Conservation (phyloP, 2,888 invertebrate genomes). For the Parelbella ahira region DNA sequence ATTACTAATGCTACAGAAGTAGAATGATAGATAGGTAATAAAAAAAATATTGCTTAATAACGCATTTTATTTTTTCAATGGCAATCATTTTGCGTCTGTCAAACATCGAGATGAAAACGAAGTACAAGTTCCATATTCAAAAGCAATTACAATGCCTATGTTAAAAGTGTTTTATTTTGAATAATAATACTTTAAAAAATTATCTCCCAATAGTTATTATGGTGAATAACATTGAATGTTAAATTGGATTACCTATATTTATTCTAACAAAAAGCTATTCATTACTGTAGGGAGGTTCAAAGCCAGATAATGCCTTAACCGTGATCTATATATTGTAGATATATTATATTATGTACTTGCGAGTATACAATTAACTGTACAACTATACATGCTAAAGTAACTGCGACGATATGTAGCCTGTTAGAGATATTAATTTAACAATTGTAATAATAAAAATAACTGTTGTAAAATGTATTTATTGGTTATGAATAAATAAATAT, state of each 20-base stretch:
- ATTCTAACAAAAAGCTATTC: slow-evolving; percentile 4
- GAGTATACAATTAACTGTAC: slow-evolving; percentile 7
- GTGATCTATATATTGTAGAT: slow-evolving; percentile 41
- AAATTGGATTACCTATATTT: no score
- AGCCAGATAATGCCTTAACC: slow-evolving; percentile 45
- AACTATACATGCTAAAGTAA: slow-evolving; percentile 37
- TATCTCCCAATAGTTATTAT: not conserved
- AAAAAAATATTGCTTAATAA: slow-evolving; percentile 6
- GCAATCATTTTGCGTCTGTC: no score
- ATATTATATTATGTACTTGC: slow-evolving; percentile 17
- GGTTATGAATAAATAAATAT: slow-evolving; percentile 38
- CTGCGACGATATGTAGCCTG: slow-evolving; percentile 36
- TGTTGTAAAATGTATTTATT: slow-evolving; percentile 80
- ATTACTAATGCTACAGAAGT: slow-evolving; percentile 22
- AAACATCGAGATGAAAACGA: slow-evolving; percentile 15
- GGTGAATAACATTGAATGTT: slow-evolving; percentile 6
- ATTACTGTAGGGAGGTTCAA: slow-evolving; percentile 8
- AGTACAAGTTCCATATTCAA: slow-evolving; percentile 8
- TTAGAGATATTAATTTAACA: slow-evolving; percentile 50
- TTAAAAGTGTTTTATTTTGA: no score
- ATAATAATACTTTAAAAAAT: no score
- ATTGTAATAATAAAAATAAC: slow-evolving; percentile 58
- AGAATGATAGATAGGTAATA: slow-evolving; percentile 12
- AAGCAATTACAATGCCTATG: no score
- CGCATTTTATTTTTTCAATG: slow-evolving; percentile 15